phyloP scores from a whole-genome alignment of 2,113 vertebrate genomes.

The Okapia johnstoni region DNA sequence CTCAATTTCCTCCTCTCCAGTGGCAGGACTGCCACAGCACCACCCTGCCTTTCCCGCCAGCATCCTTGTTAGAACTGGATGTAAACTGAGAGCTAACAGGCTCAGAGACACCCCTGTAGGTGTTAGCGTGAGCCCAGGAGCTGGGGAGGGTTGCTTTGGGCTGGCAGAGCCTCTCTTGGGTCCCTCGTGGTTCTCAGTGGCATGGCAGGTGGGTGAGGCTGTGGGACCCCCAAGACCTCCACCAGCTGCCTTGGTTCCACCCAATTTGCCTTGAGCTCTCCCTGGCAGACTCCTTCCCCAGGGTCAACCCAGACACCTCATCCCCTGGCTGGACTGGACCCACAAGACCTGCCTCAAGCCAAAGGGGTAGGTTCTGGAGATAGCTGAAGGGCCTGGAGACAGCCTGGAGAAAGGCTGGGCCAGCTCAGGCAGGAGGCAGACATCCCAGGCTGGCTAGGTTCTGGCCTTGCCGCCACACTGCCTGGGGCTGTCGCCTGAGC shows the following conservation, averaged over 20 bases:
- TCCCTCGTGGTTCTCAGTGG: neutral
- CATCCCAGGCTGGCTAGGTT: rapidly evolving
- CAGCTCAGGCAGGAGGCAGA: neutral
- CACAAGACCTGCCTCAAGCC: neutral
- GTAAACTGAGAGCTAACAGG: neutral
- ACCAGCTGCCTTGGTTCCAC: neutral
- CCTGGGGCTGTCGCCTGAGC: neutral
- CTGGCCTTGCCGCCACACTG: neutral
- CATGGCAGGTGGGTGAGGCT: neutral
- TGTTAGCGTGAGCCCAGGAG: rapidly evolving
- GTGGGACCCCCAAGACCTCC: neutral
- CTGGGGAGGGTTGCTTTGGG: neutral
- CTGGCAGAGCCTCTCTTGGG: neutral
- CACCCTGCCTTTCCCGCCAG: no score
- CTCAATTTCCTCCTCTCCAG: neutral
- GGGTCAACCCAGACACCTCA: neutral
- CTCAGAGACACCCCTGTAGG: no score
- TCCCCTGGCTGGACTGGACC: neutral
- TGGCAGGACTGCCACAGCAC: rapidly evolving
- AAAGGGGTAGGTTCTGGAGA: neutral
- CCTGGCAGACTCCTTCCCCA: neutral
- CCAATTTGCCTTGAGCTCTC: neutral
- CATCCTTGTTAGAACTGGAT: rapidly evolving
- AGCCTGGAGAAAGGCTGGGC: neutral
- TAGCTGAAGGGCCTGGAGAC: neutral